Evolutionary conservation across 2,113 vertebrate genomes (phyloP).

Genomic region (Campylomormyrus tamandua): DNA sequence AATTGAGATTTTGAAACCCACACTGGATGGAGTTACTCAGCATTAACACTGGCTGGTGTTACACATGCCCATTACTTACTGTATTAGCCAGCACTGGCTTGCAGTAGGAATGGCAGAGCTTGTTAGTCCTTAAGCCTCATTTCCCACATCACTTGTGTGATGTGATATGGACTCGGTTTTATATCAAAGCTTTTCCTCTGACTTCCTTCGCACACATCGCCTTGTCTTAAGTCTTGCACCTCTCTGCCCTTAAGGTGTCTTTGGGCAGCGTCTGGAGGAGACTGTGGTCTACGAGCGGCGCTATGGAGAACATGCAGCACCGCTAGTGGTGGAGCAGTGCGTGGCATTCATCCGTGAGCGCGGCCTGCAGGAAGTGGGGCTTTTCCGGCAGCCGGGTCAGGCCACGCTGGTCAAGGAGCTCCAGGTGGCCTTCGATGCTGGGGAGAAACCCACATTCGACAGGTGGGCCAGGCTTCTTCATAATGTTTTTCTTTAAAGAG

Average conservation of each 20-base stretch:
- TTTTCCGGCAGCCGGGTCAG: slow-evolving; percentile 65
- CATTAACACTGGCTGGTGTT: not conserved
- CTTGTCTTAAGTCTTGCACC: not conserved
- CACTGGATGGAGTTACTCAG: not conserved
- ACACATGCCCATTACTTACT: not conserved
- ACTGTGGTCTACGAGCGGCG: slow-evolving; percentile 62
- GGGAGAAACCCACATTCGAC: slow-evolving; percentile 64
- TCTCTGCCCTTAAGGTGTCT: slow-evolving; percentile 48
- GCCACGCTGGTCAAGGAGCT: slow-evolving; percentile 64
- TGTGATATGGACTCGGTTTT: not conserved
- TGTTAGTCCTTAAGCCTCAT: not conserved
- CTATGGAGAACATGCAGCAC: slow-evolving; percentile 58
- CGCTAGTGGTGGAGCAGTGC: slow-evolving; percentile 67
- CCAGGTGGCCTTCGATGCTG: slow-evolving; percentile 63
- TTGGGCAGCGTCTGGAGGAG: slow-evolving; percentile 67
- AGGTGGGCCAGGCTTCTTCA: slow-evolving; percentile 39
- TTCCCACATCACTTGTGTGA: not conserved
- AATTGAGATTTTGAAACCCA: not conserved
- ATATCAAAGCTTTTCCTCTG: not conserved
- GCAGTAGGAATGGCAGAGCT: not conserved
- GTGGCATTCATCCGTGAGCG: slow-evolving; percentile 59
- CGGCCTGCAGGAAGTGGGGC: slow-evolving; percentile 61
- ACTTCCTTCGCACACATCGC: not conserved
- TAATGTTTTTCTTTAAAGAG: not conserved
- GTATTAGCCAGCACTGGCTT: not conserved